Evolutionary conservation across 1,140 invertebrate species (phyloP), one percentile per base, ranked within the genome.

Genomic region (Drosophila sechellia): DNA sequence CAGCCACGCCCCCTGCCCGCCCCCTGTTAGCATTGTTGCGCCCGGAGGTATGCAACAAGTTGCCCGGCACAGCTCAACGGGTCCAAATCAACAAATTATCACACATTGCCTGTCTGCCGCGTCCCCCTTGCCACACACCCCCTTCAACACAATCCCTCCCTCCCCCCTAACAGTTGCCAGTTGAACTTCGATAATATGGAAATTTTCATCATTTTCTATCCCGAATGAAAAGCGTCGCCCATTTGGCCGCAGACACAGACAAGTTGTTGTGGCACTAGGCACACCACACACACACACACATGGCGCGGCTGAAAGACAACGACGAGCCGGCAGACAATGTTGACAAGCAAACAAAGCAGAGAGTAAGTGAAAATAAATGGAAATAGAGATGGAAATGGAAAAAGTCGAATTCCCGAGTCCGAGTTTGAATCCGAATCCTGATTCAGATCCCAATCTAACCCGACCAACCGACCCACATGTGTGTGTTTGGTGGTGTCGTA

Each of bases 81-180:
- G 57, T 75, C 59, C 68, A 85, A 83, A 84, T 79, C 81, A 81
- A 77, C 81, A 85, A 86, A 85, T 85, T 85, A 85, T 85, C 81
- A 77, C 73, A 86, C 64, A 81, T 59, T 55, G 68, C 42, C 48
- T 69, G 37, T 20, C 50, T 34, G 59, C 39, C 59, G 10, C 15
- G 31, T 37, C 56, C 55, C 27, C 20, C 12, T 17, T 20, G 45
- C 40, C 35, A 37, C 59, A 12, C 46, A 17, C 1, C 17, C 17
- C 17, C 17, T 17, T 17, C 17, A 17, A 17, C 17, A 17, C 17
- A 17, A 17, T 17, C 40, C 37, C 31, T 31, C n/a, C 34, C 5
- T 25, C 10, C 15, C n/a, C 20, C 8, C 27, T 6, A 1, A 5
- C 27, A 27, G 27, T n/a, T 48, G 13, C 22, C 22, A 46, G 45